These are phyloP conservation scores for Eupithecia tripunctaria DNA, from an alignment of 2,888 invertebrate species.

Conservation along the genomic window DNA sequence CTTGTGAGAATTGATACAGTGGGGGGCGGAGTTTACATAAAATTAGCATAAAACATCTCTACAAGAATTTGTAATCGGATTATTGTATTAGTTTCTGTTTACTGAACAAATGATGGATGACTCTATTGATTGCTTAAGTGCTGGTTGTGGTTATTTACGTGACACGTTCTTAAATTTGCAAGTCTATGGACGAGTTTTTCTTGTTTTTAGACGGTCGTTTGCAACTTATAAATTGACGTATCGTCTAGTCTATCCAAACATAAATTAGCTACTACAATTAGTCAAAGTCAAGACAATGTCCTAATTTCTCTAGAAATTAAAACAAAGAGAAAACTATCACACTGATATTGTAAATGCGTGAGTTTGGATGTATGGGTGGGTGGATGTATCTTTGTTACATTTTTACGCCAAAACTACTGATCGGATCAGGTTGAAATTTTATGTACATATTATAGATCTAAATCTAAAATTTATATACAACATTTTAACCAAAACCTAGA, in stretches of 20 bases:
- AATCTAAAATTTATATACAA: no score
- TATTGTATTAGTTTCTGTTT: conserved; percentile 69
- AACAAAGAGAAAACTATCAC: not conserved
- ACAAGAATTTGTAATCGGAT: conserved; percentile 65
- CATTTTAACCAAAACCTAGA: no score
- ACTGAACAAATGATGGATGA: conserved; percentile 59
- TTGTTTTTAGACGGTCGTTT: conserved; percentile 16
- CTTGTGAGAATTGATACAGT: conserved; percentile 62
- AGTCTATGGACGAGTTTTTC: conserved; percentile 28
- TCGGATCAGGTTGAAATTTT: no score
- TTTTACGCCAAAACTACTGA: not conserved
- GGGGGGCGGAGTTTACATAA: conserved; percentile 72
- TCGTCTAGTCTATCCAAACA: not conserved
- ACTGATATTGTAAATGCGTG: not conserved
- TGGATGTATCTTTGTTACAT: not conserved
- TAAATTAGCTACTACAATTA: not conserved
- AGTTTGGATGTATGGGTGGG: not conserved
- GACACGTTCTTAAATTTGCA: conserved; percentile 36
- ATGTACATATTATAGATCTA: no score
- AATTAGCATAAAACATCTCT: conserved; percentile 77
- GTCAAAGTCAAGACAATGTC: not conserved
- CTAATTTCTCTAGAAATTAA: not conserved
- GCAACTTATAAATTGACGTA: not conserved
- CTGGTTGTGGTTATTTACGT: conserved; percentile 44
- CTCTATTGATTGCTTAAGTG: conserved; percentile 53